Conservation (phyloP, 2,888 invertebrate genomes). For the Temnothorax rugatulus region DNA sequence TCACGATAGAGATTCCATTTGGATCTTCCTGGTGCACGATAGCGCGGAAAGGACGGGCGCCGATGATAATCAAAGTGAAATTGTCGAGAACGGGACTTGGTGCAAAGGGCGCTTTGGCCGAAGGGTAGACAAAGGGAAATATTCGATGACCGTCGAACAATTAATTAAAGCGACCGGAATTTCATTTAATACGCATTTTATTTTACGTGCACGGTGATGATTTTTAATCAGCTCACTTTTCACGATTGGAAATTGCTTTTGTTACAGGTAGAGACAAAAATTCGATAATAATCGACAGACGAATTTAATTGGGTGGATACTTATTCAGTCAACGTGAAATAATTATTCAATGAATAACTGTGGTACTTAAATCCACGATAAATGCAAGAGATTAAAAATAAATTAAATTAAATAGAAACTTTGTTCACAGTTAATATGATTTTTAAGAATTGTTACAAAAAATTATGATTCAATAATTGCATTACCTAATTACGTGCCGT, state of each 20-base stretch:
- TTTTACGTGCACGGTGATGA: neutral
- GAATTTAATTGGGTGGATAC: conserved; percentile 22
- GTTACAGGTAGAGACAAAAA: neutral
- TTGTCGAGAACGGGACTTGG: conserved; percentile 12
- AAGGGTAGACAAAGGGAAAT: conserved; percentile 16
- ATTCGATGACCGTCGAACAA: conserved; percentile 20
- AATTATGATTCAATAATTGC: neutral
- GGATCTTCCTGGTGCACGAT: conserved; percentile 49
- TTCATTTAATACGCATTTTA: conserved; percentile 30
- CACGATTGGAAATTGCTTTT: neutral
- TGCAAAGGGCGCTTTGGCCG: conserved; percentile 17
- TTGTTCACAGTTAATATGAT: neutral
- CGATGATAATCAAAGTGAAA: conserved; percentile 43
- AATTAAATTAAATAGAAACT: conserved; percentile 1
- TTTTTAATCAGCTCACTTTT: conserved; percentile 28
- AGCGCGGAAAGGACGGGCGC: neutral
- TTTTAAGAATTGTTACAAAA: neutral
- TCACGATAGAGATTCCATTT: conserved; percentile 59
- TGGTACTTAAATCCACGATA: neutral
- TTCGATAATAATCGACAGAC: neutral
- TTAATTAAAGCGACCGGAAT: conserved; percentile 31
- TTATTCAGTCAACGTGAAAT: neutral
- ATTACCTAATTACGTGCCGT: neutral
- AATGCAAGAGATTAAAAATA: neutral
- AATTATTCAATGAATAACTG: conserved; percentile 8